A percentile compares a stretch with the other conserved stretches of the same genome.
These are phyloP conservation scores for Aurelia aurita DNA, from an alignment of 30 jellyfish, hydroid and myxozoan species.

Conservation along the genomic window DNA sequence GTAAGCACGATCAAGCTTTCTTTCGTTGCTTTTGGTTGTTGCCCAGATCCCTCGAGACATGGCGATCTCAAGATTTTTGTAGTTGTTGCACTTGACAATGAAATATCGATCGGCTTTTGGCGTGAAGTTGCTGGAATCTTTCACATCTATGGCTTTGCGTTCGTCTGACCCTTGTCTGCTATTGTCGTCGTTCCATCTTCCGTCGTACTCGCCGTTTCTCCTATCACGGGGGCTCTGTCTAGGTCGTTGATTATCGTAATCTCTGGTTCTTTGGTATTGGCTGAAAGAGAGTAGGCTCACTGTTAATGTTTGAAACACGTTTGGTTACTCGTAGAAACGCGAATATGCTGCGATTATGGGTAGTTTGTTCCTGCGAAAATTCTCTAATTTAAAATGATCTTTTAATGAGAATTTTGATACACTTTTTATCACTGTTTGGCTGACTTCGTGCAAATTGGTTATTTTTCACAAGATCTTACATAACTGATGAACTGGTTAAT, in stretches of 20 bases:
- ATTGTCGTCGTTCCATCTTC: slow-evolving; percentile 7
- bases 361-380: no score
- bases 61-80: slow-evolving; percentile 85
- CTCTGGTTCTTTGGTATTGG: slow-evolving; percentile 25
- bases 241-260: slow-evolving; percentile 23
- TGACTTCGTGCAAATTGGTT: no score
- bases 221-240: slow-evolving; percentile 33
- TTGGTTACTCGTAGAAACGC: no score
- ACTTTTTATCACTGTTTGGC: no score
- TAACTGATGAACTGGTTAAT: no score
- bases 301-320: no score
- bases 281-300: slow-evolving; percentile 10
- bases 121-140: slow-evolving; percentile 6
- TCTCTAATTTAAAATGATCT: no score
- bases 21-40: slow-evolving; percentile 92
- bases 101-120: slow-evolving; percentile 63
- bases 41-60: slow-evolving; percentile 96
- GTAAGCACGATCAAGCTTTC: slow-evolving; percentile 87
- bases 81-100: slow-evolving; percentile 92
- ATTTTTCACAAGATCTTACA: no score
- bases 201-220: slow-evolving; percentile 40
- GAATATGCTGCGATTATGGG: no score
- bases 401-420: no score
- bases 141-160: slow-evolving; percentile 3
- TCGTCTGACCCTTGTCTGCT: slow-evolving; percentile 33